Conservation (phyloP, 2,113 vertebrate genomes). For the Brachypodius melanocephalos region DNA sequence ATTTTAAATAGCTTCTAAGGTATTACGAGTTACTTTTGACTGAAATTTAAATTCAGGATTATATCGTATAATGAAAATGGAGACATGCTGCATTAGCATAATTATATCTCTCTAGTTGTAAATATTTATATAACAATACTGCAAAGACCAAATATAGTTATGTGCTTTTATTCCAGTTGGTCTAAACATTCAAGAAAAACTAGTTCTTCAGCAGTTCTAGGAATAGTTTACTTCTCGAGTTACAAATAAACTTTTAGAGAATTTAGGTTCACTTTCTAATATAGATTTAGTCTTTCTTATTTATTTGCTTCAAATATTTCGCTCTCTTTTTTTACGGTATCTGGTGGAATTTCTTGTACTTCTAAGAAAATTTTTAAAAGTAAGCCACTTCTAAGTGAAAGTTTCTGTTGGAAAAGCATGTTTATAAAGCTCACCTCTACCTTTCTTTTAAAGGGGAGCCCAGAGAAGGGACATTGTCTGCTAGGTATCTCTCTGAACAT, state of each 20-base stretch:
- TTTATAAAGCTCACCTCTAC: constrained; percentile 53
- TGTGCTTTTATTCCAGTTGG: background rate
- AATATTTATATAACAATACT: constrained; percentile 26
- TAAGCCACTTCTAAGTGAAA: background rate
- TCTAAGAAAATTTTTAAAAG: background rate
- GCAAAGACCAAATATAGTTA: background rate
- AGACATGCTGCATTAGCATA: constrained; percentile 7
- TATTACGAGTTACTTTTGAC: background rate
- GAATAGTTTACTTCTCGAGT: background rate
- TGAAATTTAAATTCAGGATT: constrained; percentile 1
- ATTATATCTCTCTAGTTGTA: constrained; percentile 10
- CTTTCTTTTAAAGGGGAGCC: background rate
- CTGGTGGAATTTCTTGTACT: background rate
- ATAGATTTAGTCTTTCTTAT: background rate
- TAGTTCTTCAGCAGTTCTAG: background rate
- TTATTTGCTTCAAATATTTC: background rate
- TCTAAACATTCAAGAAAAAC: constrained; percentile 19
- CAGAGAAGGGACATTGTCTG: background rate
- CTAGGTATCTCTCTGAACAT: constrained; percentile 31
- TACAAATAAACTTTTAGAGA: background rate
- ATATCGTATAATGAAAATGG: background rate
- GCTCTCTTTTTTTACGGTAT: background rate
- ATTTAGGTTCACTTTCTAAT: background rate
- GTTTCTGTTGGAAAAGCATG: background rate
- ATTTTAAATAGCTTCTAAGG: background rate